Conservation (phyloP, 2,888 invertebrate species). For the Eristalis tenax region DNA sequence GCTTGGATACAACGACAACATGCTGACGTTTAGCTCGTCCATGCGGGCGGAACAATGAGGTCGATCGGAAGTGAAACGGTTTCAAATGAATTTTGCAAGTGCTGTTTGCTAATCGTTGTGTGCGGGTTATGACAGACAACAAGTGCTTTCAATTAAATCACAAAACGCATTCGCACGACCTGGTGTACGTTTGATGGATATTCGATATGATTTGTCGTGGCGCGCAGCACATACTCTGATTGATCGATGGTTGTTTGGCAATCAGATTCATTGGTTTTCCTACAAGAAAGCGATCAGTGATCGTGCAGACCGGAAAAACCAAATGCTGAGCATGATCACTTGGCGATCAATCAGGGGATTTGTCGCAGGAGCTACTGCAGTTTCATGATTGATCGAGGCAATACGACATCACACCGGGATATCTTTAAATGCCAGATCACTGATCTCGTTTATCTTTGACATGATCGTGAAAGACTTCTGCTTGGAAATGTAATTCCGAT, state of each 20-base stretch:
- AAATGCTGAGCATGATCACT: neutral
- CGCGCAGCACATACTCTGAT: neutral
- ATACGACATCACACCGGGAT: neutral
- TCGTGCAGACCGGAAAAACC: neutral
- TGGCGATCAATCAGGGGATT: neutral
- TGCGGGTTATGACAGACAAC: neutral
- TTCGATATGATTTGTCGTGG: neutral
- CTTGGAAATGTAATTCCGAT: too few species aligned
- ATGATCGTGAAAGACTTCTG: neutral
- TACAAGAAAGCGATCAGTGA: neutral
- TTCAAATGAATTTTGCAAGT: slow-evolving; percentile 4
- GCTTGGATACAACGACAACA: slow-evolving; percentile 11
- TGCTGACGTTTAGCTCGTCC: slow-evolving; percentile 11
- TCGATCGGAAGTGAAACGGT: slow-evolving; percentile 37
- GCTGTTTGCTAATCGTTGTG: neutral
- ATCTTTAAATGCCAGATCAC: neutral
- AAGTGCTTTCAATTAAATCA: neutral
- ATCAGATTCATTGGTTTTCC: neutral
- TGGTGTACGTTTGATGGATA: neutral
- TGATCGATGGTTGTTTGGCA: neutral
- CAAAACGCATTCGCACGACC: neutral
- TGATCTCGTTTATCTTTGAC: neutral
- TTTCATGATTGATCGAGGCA: neutral
- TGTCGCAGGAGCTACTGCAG: neutral
- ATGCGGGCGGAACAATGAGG: slow-evolving; percentile 49